Evolutionary conservation across 2,113 vertebrate genomes (phyloP).

Genomic region (Chionis minor): DNA sequence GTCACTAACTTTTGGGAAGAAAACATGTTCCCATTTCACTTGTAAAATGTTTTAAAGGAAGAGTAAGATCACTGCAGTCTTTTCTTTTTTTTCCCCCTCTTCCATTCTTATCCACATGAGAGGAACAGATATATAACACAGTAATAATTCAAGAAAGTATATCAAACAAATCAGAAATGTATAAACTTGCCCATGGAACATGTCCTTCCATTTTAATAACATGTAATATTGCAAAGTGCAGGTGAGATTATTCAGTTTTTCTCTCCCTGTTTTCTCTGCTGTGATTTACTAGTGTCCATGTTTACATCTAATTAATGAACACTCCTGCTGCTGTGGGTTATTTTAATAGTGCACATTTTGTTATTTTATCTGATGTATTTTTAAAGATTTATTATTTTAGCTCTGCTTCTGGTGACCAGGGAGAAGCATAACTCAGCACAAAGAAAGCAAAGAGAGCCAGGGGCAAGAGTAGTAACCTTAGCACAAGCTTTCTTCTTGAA

Average conservation of each 20-base stretch:
- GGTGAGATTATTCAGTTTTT: slow-evolving; percentile 18
- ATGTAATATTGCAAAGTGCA: slow-evolving; percentile 23
- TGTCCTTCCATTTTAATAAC: slow-evolving; percentile 17
- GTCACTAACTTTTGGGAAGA: neutral
- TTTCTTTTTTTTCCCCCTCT: neutral
- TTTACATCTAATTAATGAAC: slow-evolving; percentile 52
- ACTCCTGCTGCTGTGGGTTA: slow-evolving; percentile 20
- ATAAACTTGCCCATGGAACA: slow-evolving; percentile 37
- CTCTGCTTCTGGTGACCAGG: neutral
- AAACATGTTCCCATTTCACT: neutral
- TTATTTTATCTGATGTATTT: slow-evolving; percentile 50
- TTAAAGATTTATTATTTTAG: slow-evolving; percentile 42
- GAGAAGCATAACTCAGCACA: neutral
- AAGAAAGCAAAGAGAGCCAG: slow-evolving; percentile 2
- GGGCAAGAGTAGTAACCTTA: neutral
- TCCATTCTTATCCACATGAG: neutral
- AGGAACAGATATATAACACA: neutral
- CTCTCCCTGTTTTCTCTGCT: slow-evolving; percentile 8
- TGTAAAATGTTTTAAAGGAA: neutral
- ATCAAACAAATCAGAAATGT: slow-evolving; percentile 34
- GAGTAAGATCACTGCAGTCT: neutral
- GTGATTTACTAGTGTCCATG: slow-evolving; percentile 31
- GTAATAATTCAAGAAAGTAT: slow-evolving; percentile 3
- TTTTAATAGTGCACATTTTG: slow-evolving; percentile 60
- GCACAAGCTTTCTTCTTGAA: neutral